Percentiles rank a stretch among this genome's conserved stretches.
These are phyloP conservation scores for Lophotis ruficrista DNA, from an alignment of 2,113 vertebrate genomes.

Conservation along the genomic window DNA sequence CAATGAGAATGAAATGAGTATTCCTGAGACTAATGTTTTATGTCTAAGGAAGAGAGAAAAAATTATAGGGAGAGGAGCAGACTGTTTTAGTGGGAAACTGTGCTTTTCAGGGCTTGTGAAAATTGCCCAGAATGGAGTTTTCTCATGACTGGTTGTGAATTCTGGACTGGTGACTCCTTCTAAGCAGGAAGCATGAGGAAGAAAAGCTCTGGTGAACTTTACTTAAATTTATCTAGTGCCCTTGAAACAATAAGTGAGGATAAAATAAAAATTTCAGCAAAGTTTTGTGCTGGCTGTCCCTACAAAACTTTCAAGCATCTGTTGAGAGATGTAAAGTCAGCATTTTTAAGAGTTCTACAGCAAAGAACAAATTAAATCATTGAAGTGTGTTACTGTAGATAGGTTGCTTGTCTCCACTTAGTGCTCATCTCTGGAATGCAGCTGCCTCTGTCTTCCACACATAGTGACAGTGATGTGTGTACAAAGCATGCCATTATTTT, in stretches of 20 bases:
- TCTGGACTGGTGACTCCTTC: background rate
- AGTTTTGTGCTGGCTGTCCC: background rate
- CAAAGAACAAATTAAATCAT: background rate
- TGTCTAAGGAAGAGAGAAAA: background rate
- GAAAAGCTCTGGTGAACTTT: background rate
- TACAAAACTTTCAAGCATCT: background rate
- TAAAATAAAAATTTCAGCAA: background rate
- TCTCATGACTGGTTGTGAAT: background rate
- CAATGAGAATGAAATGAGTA: background rate
- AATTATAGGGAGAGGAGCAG: background rate
- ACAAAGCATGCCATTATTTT: background rate
- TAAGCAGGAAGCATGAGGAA: background rate
- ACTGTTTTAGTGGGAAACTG: background rate
- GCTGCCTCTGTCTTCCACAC: background rate
- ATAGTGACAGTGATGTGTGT: background rate
- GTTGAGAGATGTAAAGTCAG: background rate
- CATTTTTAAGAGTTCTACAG: background rate
- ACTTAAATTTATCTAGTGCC: background rate
- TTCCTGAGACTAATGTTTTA: background rate
- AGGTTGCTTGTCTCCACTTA: background rate
- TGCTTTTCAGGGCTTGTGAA: background rate
- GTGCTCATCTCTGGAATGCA: background rate
- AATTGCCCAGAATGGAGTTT: background rate
- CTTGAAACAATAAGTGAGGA: background rate
- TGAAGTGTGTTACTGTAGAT: background rate